These are phyloP conservation scores for Salvelinus namaycush DNA, from an alignment of 2,113 vertebrate genomes.

Conservation along the genomic window DNA sequence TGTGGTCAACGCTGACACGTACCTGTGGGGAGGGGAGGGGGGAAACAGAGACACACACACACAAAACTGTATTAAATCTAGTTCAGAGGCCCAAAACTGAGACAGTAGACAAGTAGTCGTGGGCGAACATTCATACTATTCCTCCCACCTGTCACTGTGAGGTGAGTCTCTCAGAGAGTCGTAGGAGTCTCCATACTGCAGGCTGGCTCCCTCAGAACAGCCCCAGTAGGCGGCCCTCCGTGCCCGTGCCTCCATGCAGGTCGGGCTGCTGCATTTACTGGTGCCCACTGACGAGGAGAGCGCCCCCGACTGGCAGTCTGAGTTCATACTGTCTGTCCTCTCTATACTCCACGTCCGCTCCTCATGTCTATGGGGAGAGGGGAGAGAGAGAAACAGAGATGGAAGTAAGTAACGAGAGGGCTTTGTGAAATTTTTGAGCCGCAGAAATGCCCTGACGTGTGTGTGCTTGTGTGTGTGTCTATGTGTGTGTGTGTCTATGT, in stretches of 20 bases:
- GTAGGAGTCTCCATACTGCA: slow-evolving; percentile 89
- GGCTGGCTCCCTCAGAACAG: slow-evolving; percentile 76
- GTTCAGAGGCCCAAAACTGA: not conserved
- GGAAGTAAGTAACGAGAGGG: not conserved
- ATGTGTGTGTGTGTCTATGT: slow-evolving; percentile 4
- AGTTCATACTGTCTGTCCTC: slow-evolving; percentile 90
- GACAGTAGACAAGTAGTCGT: not conserved
- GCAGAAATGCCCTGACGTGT: not conserved
- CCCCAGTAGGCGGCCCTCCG: slow-evolving; percentile 86
- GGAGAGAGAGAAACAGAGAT: not conserved
- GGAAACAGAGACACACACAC: not conserved
- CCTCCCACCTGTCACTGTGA: slow-evolving; percentile 89
- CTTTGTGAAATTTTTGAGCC: not conserved
- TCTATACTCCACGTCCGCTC: slow-evolving; percentile 98
- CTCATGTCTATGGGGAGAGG: slow-evolving; percentile 80
- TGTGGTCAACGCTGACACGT: slow-evolving; percentile 95
- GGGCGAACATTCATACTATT: not conserved
- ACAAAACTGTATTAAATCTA: not conserved
- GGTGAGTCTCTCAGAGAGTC: slow-evolving; percentile 95
- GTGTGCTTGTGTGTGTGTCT: slow-evolving; percentile 5
- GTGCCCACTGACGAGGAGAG: slow-evolving; percentile 94
- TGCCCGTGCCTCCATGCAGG: slow-evolving; percentile 85
- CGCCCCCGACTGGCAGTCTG: slow-evolving; percentile 92
- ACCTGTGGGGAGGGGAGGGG: slow-evolving; percentile 70
- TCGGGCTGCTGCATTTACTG: slow-evolving; percentile 98